Percentiles rank a stretch among this genome's conserved stretches.
Conservation (phyloP, 2,113 vertebrate species). For the Calonectris borealis region DNA sequence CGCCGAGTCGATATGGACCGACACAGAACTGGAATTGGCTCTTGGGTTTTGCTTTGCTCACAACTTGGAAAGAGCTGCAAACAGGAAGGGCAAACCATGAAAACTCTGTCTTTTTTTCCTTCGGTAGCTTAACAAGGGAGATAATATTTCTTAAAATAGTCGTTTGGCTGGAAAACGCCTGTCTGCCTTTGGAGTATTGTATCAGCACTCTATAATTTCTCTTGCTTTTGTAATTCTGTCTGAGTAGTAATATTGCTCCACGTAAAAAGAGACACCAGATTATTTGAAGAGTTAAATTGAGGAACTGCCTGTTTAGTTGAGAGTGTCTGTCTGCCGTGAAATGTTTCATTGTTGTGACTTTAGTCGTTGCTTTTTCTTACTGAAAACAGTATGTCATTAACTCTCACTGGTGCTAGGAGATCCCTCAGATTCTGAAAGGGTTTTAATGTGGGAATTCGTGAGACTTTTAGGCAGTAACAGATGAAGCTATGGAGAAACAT, state of each 20-base stretch:
- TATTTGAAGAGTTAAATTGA: background rate
- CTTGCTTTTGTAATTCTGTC: background rate
- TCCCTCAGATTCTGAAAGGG: background rate
- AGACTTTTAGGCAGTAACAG: background rate
- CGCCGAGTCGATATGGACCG: rapidly evolving
- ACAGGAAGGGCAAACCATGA: conserved; percentile 2
- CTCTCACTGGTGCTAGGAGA: background rate
- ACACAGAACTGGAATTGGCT: background rate
- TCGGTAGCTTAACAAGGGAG: background rate
- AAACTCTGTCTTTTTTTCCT: background rate
- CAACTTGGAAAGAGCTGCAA: background rate
- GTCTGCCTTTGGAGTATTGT: background rate
- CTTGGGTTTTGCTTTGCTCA: background rate
- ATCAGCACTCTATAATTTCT: background rate
- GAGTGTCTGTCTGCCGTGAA: background rate
- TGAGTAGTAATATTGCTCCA: background rate
- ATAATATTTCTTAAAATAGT: background rate
- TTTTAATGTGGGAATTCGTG: background rate
- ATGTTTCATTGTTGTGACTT: background rate
- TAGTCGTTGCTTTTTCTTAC: background rate
- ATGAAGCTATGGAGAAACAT: background rate
- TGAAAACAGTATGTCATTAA: background rate
- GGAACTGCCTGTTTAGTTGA: background rate
- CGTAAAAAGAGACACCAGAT: background rate
- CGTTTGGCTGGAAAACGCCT: background rate